A percentile compares a stretch with the other conserved stretches of the same genome.
These are phyloP conservation scores for Papilio gigon DNA, from an alignment of 2,888 invertebrate species.

Conservation along the genomic window DNA sequence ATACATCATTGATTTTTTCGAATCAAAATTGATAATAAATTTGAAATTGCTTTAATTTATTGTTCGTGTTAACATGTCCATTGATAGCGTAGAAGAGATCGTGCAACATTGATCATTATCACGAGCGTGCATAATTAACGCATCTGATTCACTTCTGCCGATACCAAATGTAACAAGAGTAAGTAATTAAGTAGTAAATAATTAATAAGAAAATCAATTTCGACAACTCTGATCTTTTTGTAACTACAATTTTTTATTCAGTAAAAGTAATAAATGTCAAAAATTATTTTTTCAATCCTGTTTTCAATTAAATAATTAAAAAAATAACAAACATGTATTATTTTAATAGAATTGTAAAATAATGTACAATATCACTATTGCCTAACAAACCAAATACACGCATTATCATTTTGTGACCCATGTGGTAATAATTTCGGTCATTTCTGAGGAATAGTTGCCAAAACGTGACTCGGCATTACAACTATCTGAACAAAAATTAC, in stretches of 20 bases:
- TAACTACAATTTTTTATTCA: neutral
- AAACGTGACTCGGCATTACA: neutral
- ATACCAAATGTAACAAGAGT: neutral
- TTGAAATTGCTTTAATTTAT: slow-evolving; percentile 15
- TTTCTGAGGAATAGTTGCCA: neutral
- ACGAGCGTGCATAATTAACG: slow-evolving; percentile 10
- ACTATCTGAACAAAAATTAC: no score
- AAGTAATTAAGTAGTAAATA: slow-evolving; percentile 13
- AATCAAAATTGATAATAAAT: slow-evolving; percentile 9
- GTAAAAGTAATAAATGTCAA: neutral
- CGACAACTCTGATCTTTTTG: neutral
- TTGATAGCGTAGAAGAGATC: slow-evolving; percentile 9
- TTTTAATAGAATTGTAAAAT: slow-evolving; percentile 2
- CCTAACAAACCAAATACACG: neutral
- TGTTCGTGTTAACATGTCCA: slow-evolving; percentile 11
- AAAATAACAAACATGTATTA: neutral
- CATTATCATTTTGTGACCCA: neutral
- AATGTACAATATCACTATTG: neutral
- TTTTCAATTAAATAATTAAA: neutral
- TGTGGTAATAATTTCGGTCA: slow-evolving; percentile 1
- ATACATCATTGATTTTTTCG: slow-evolving; percentile 42
- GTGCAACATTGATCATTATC: slow-evolving; percentile 8
- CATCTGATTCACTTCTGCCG: neutral
- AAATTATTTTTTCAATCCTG: neutral
- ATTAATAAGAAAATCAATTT: neutral